Base-by-base conservation (phyloP, 1,140 invertebrate species). In the Babylonia areolata region DNA sequence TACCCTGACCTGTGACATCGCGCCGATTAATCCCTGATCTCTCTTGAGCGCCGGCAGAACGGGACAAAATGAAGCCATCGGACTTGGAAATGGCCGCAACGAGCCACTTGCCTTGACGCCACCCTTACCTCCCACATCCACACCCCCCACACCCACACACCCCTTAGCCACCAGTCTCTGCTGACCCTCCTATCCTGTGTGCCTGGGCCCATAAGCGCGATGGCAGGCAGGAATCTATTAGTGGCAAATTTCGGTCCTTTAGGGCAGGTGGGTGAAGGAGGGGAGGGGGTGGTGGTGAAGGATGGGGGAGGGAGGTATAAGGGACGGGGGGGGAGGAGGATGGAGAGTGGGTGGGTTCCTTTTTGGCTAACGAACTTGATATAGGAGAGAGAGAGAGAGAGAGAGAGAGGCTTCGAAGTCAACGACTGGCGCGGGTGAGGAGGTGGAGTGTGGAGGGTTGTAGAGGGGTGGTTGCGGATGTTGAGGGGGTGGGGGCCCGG, bases 21-120 rank as follows among this genome's bases (percentile, higher is more conserved):
- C 23, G 15, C 3, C 77, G 77, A 79, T 79, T 79, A 79, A 79
- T 79, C 77, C 42, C 39, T 79, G 77, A 79, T 79, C 77, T n/a
- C 17, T 51, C 42, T 35, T 6, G 17, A 46, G 3, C 12, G 77
- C 77, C 77, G 15, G 39, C 39, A 42, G 77, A 79, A 42, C 40
- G n/a, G 77, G n/a, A 46, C 37, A 79, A 79, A 79, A 79, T 79
- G 77, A 79, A 79, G 77, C 77, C 40, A 79, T 79, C 77, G 77
- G 77, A 79, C 40, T 79, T 79, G 77, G 77, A 79, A 79, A 79
- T 79, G 77, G 42, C 3, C 37, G 71, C n/a, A 73, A 73, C 31
- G 71, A 73, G 71, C n/a, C 71, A 35, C 71, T 73, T 79, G 39
- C 77, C 77, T n/a, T n/a, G n/a, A n/a, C n/a, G n/a, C n/a, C n/a